phyloP scores from a whole-genome alignment of 2,888 invertebrate species.

The Pharmacophagus antenor region DNA sequence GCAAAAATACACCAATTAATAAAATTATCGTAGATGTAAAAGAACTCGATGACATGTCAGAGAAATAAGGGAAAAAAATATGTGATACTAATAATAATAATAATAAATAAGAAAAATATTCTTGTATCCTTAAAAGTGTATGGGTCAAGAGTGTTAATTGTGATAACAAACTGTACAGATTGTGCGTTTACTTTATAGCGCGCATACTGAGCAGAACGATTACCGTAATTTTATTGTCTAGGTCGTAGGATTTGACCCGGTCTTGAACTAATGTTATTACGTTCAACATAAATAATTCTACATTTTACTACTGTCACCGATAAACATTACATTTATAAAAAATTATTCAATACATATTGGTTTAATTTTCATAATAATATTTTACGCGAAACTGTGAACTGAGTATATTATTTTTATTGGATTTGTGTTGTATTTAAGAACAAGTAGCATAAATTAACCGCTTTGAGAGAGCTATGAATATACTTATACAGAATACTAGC shows the following conservation, averaged over 20 bases:
- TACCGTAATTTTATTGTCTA: constrained; percentile 57
- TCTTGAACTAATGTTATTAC: constrained; percentile 40
- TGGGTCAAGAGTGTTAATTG: constrained; percentile 14
- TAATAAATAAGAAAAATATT: neutral
- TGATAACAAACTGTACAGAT: constrained; percentile 1
- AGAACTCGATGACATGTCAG: no score
- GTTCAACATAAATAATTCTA: constrained; percentile 25
- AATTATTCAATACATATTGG: neutral
- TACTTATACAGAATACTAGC: no score
- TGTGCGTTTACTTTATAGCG: neutral
- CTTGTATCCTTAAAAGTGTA: neutral
- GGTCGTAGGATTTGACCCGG: constrained; percentile 54
- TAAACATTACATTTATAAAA: neutral
- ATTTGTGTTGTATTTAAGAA: no score
- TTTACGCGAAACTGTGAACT: no score
- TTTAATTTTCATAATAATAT: no score
- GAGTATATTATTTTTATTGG: no score
- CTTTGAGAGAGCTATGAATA: no score
- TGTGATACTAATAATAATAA: no score
- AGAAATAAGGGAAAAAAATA: neutral
- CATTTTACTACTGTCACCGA: neutral
- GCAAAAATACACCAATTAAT: no score
- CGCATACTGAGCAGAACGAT: constrained; percentile 45
- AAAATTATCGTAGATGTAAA: no score
- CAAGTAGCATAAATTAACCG: no score